These are phyloP conservation scores for Chymomyza costata DNA, from an alignment of 1,140 invertebrate species.

Conservation along the genomic window DNA sequence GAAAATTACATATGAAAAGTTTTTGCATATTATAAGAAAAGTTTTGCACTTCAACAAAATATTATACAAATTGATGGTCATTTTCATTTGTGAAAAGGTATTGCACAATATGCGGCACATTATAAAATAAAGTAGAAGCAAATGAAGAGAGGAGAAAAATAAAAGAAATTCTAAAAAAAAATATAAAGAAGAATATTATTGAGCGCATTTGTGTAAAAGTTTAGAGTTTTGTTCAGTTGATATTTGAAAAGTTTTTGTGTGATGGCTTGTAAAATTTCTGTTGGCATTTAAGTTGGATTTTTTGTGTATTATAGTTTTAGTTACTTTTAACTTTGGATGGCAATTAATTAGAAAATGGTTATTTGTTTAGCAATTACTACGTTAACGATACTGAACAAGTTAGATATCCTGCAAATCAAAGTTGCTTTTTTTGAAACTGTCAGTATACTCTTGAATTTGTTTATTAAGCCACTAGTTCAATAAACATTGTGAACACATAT, in stretches of 20 bases:
- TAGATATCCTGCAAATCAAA: no score
- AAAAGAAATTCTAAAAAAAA: not conserved
- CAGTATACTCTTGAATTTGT: no score
- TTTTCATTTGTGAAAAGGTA: constrained; percentile 50
- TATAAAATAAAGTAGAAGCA: constrained; percentile 17
- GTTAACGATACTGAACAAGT: no score
- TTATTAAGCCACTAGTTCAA: no score
- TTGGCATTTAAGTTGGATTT: no score
- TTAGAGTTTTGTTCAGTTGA: constrained; percentile 15
- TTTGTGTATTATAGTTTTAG: no score
- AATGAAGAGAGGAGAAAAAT: no score
- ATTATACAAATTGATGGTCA: constrained; percentile 56
- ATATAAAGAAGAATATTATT: constrained; percentile 11
- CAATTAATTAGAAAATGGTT: no score
- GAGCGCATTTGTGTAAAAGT: constrained; percentile 6
- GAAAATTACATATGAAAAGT: constrained; percentile 52
- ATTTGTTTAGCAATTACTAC: no score
- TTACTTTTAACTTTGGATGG: no score
- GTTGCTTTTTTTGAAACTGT: no score
- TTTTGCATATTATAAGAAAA: constrained; percentile 46
- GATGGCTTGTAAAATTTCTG: constrained; percentile 2
- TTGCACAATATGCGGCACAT: constrained; percentile 18
- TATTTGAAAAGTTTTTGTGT: constrained; percentile 23
- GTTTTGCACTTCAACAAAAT: constrained; percentile 59
- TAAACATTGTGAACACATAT: no score